A percentile compares a stretch with the other conserved stretches of the same genome.
Conservation (phyloP, 2,888 invertebrate genomes). For the Lottia gigantea region DNA sequence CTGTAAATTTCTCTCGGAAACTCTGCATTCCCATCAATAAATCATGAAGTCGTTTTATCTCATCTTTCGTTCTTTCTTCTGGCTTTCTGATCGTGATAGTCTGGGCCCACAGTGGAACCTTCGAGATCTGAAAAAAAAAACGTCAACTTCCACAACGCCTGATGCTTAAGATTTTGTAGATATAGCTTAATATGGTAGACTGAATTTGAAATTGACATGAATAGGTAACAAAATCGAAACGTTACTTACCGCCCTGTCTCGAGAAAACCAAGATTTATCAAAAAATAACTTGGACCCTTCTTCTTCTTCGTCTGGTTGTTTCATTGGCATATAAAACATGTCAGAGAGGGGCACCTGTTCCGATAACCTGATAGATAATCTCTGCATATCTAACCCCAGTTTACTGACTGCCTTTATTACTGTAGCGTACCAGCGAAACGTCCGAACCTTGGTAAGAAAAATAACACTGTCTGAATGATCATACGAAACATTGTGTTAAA, state of each 20-base stretch:
- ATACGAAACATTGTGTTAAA: too few relatives aligned
- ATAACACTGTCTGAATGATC: not conserved
- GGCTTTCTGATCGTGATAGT: conserved; percentile 30
- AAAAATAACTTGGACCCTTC: conserved; percentile 32
- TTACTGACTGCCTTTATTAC: conserved; percentile 33
- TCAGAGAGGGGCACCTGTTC: conserved; percentile 36
- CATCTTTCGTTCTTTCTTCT: conserved; percentile 29
- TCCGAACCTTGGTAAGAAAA: conserved; percentile 19
- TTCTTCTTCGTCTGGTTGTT: conserved; percentile 14
- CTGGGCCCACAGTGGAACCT: conserved; percentile 37
- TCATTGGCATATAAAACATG: conserved; percentile 33
- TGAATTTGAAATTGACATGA: too few relatives aligned
- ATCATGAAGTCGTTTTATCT: conserved; percentile 34
- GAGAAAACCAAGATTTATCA: conserved; percentile 39
- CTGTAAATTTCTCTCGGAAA: conserved; percentile 39
- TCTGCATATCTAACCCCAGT: conserved; percentile 38
- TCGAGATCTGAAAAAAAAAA: conserved; percentile 21
- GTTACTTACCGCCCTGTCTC: conserved; percentile 33
- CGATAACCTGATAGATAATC: conserved; percentile 33
- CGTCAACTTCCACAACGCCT: not conserved
- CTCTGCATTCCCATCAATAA: conserved; percentile 37
- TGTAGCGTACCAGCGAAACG: conserved; percentile 34
- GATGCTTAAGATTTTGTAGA: too few relatives aligned
- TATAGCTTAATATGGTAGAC: too few relatives aligned
- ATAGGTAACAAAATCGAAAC: not conserved